These are phyloP conservation scores for Lerista edwardsae DNA, from an alignment of 2,797 vertebrate species.

Conservation along the genomic window DNA sequence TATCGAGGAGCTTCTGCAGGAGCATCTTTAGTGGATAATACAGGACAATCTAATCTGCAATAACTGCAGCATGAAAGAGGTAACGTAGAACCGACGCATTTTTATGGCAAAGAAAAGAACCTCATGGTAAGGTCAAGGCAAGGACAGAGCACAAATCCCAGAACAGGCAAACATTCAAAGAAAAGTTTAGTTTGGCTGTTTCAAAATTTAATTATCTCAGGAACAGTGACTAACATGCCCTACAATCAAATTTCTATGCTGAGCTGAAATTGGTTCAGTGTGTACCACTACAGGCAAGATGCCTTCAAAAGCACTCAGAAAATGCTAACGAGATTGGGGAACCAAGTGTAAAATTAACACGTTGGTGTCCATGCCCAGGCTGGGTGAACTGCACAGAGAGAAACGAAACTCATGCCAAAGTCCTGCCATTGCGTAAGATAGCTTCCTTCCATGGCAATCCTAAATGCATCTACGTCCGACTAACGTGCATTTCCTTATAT, in stretches of 20 bases:
- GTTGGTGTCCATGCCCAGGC: background rate
- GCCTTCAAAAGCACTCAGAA: constrained; percentile 23
- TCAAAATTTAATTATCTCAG: constrained; percentile 33
- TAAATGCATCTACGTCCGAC: background rate
- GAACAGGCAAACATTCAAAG: background rate
- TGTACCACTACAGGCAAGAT: constrained; percentile 14
- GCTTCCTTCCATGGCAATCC: background rate
- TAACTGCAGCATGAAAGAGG: background rate
- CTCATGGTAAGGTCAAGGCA: background rate
- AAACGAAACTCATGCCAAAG: constrained; percentile 2
- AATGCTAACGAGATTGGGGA: constrained; percentile 30
- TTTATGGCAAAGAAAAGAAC: background rate
- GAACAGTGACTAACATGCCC: constrained; percentile 6
- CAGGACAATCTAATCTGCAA: background rate
- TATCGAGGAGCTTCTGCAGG: background rate
- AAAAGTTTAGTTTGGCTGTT: constrained; percentile 14
- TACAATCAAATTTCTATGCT: constrained; percentile 36
- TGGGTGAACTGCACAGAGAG: background rate
- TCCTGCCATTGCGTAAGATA: background rate
- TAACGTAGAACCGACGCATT: no score
- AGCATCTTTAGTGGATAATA: no score
- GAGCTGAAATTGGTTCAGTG: constrained; percentile 10
- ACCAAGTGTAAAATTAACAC: constrained; percentile 1
- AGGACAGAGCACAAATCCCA: background rate
- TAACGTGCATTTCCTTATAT: no score